Conservation (phyloP, 2,888 invertebrate genomes). For the Gryllus longicercus region DNA sequence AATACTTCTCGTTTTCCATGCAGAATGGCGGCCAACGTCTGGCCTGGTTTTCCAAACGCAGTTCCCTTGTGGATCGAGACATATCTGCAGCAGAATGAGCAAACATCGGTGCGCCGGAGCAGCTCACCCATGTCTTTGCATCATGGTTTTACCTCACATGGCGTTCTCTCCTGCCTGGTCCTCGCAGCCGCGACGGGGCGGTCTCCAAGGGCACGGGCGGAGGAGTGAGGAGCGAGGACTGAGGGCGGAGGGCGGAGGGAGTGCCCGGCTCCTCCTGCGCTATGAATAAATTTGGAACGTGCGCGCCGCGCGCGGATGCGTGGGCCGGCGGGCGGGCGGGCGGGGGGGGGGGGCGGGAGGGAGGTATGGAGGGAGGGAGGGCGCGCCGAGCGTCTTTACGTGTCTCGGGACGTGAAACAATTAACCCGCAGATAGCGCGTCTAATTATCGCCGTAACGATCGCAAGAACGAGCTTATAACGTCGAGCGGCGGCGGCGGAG, state of each 20-base stretch:
- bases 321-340: not conserved
- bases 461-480: not conserved
- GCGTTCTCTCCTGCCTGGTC: not conserved
- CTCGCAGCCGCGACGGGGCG: not conserved
- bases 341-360: not conserved
- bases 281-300: slow-evolving; percentile 11
- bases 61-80: too few species aligned
- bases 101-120: too few species aligned
- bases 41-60: too few species aligned
- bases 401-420: slow-evolving; percentile 6
- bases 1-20: too few species aligned
- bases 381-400: not conserved
- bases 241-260: not conserved
- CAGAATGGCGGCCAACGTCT: too few species aligned
- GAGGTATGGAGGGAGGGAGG: too few species aligned
- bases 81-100: too few species aligned
- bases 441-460: slow-evolving; percentile 2
- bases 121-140: too few species aligned
- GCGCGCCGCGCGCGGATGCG: not conserved
- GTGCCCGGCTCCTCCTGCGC: not conserved
- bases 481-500: not conserved
- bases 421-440: not conserved
- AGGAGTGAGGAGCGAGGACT: not conserved
- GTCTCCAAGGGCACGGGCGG: not conserved
- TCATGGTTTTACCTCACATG: too few species aligned